Conservation (phyloP, 2,113 vertebrate species). For the Strigops habroptila region DNA sequence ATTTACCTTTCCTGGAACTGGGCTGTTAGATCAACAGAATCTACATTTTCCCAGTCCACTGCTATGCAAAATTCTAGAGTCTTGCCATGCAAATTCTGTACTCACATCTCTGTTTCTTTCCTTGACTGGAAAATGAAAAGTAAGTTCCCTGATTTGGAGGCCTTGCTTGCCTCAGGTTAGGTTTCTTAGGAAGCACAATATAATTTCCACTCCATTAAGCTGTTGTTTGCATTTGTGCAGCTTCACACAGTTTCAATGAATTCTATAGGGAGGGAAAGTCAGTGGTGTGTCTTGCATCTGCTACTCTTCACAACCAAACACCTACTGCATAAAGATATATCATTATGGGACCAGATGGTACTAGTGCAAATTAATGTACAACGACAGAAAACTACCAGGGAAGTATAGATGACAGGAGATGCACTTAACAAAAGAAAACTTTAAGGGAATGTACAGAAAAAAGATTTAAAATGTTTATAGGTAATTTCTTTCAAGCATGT, state of each 20-base stretch:
- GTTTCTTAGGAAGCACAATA: not conserved
- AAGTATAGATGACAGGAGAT: not conserved
- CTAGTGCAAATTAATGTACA: not conserved
- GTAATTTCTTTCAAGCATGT: not conserved
- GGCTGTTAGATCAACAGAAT: not conserved
- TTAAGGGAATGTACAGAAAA: not conserved
- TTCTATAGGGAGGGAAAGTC: not conserved
- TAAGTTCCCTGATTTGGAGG: not conserved
- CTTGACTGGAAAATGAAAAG: not conserved
- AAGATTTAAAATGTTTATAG: not conserved
- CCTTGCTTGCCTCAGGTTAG: not conserved
- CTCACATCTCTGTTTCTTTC: not conserved
- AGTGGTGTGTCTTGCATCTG: not conserved
- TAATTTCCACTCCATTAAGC: not conserved
- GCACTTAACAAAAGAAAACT: not conserved
- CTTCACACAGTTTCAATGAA: not conserved
- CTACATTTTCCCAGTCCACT: not conserved
- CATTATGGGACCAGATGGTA: not conserved
- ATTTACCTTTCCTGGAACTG: not conserved
- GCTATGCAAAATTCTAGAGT: not conserved
- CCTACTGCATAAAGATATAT: not conserved
- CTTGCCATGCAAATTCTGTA: rapidly evolving
- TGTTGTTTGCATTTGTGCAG: not conserved
- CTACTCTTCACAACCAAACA: not conserved
- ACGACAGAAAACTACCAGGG: not conserved